These are phyloP conservation scores for Aphaenogaster rudis DNA, from an alignment of 1,140 invertebrate genomes.

Conservation along the genomic window DNA sequence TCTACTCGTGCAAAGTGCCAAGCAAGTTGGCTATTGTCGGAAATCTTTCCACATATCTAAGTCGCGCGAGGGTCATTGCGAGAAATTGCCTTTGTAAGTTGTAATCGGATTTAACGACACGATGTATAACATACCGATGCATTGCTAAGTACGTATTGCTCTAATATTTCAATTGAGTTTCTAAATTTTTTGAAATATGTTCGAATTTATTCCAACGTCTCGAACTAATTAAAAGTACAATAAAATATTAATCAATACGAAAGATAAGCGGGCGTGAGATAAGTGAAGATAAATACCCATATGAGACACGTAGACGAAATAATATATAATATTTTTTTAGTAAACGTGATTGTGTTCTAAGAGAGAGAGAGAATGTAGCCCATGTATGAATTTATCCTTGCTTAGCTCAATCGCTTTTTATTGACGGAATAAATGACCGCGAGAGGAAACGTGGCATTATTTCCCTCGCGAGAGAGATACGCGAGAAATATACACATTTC, in stretches of 20 bases:
- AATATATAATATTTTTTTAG: neutral
- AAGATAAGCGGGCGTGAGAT: neutral
- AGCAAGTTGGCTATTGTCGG: constrained; percentile 47
- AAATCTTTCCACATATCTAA: constrained; percentile 64
- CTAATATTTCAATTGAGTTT: constrained; percentile 23
- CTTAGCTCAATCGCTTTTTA: constrained; percentile 20
- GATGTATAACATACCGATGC: neutral
- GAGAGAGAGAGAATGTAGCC: neutral
- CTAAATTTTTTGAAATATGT: neutral
- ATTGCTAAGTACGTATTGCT: neutral
- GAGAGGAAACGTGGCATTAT: constrained; percentile 48
- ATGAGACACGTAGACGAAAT: neutral
- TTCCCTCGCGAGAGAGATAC: constrained; percentile 6
- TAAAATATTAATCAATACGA: neutral
- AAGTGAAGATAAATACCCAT: neutral
- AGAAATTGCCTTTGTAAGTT: constrained; percentile 3
- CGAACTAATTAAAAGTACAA: neutral
- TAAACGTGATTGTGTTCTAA: neutral
- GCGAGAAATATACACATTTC: constrained; percentile 11
- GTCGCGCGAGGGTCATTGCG: constrained; percentile 4
- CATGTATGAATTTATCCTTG: neutral
- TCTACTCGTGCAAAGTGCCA: constrained; percentile 58
- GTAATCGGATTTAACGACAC: constrained; percentile 26
- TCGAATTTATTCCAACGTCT: neutral
- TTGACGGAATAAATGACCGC: constrained; percentile 2